Percentiles rank a stretch among this genome's conserved stretches.
Conservation (phyloP, 2,797 vertebrate species). For the Falco columbarius region DNA sequence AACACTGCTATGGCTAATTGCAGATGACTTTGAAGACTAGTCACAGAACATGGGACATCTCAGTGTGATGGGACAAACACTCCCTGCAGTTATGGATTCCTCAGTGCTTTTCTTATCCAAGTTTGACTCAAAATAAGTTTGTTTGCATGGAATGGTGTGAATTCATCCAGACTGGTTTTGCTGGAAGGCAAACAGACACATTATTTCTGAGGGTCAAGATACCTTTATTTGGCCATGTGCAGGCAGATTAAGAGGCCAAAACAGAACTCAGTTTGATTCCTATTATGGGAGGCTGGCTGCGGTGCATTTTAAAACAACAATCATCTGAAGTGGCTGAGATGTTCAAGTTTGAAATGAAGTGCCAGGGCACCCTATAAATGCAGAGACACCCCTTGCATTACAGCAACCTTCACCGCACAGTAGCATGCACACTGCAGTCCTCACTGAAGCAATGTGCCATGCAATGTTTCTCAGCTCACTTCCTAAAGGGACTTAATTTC, state of each 20-base stretch:
- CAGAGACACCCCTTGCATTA: not conserved
- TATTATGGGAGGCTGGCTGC: slow-evolving; percentile 60
- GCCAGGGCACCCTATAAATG: not conserved
- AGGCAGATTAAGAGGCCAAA: slow-evolving; percentile 51
- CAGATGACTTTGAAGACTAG: not conserved
- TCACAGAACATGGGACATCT: not conserved
- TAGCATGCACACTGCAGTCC: not conserved
- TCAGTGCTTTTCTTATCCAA: slow-evolving; percentile 24
- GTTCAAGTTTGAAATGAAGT: slow-evolving; percentile 2
- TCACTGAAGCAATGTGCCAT: not conserved
- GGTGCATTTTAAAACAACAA: slow-evolving; percentile 53
- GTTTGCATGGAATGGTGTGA: slow-evolving; percentile 46
- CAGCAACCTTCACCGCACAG: not conserved
- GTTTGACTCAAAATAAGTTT: slow-evolving; percentile 33
- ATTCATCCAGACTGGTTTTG: slow-evolving; percentile 24
- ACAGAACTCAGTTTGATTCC: slow-evolving; percentile 54
- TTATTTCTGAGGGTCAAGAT: slow-evolving; percentile 49
- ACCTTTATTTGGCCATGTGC: slow-evolving; percentile 69
- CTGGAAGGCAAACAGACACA: slow-evolving; percentile 14
- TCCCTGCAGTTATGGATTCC: slow-evolving; percentile 1
- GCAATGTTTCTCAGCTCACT: not conserved
- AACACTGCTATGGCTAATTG: not conserved
- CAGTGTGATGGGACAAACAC: not conserved
- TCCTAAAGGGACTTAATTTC: not conserved
- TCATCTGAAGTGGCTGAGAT: slow-evolving; percentile 8